Percentiles rank a stretch among this genome's conserved stretches.
phyloP scores from a whole-genome alignment of 2,888 invertebrate species.

The Alloplasta piceator region DNA sequence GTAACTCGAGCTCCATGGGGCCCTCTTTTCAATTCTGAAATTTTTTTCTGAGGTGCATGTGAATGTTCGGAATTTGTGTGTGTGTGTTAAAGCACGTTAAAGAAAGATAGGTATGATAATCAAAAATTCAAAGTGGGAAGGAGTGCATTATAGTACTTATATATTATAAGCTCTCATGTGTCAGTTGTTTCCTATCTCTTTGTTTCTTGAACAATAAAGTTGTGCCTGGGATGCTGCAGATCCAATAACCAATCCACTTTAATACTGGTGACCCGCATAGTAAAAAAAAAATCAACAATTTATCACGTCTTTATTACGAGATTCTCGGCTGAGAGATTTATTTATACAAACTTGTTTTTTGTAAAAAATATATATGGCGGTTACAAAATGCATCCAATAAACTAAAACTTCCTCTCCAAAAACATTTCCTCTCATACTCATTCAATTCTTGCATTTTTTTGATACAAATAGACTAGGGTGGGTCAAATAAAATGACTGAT shows the following conservation, averaged over 20 bases:
- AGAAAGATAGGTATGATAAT: not conserved
- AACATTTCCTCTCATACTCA: too few species aligned
- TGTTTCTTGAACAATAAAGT: conserved; percentile 56
- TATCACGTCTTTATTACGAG: too few species aligned
- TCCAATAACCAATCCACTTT: conserved; percentile 16
- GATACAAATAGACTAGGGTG: too few species aligned
- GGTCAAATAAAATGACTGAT: too few species aligned
- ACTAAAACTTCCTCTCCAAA: too few species aligned
- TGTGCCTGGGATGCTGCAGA: conserved; percentile 16
- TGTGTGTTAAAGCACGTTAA: too few species aligned
- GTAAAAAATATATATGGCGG: too few species aligned
- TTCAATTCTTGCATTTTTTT: too few species aligned
- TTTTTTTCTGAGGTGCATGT: not conserved
- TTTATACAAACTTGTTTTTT: too few species aligned
- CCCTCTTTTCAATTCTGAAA: conserved; percentile 18
- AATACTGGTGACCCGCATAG: conserved; percentile 61
- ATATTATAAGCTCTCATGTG: conserved; percentile 46
- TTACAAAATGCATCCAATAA: too few species aligned
- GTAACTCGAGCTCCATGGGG: conserved; percentile 27
- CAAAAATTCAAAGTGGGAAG: conserved; percentile 11
- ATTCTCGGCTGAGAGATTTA: too few species aligned
- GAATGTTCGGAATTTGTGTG: conserved; percentile 3
- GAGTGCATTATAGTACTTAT: not conserved
- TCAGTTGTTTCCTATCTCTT: conserved; percentile 46
- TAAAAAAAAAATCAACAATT: too few species aligned